Evolutionary conservation across 2,113 vertebrate genomes (phyloP).

Genomic region (Ranitomeya variabilis): DNA sequence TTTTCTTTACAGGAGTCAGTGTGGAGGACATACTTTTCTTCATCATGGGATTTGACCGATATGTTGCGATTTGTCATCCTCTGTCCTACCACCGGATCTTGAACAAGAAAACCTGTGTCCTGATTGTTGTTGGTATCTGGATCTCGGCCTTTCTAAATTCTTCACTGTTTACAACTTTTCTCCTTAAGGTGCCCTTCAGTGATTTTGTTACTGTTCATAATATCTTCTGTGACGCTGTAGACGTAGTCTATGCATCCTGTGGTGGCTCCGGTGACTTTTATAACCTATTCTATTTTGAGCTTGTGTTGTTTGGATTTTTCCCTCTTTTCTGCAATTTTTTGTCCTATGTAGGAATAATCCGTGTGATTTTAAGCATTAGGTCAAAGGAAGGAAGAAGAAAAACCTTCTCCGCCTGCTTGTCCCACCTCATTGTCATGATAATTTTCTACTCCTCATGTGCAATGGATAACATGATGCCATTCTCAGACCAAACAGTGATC

Average conservation of each 20-base stretch:
- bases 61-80: conserved; percentile 57
- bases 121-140: neutral
- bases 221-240: conserved; percentile 19
- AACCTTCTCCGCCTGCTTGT: no score
- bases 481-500: no score
- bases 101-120: conserved; percentile 44
- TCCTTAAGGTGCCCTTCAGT: conserved; percentile 1
- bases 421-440: neutral
- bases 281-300: neutral
- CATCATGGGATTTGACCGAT: conserved; percentile 61
- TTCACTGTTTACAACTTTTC: neutral
- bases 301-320: neutral
- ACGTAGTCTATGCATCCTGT: neutral
- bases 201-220: neutral
- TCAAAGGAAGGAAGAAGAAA: neutral
- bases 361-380: neutral
- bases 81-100: conserved; percentile 64
- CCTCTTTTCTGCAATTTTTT: neutral
- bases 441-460: conserved; percentile 61
- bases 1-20: conserved; percentile 64
- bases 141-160: neutral
- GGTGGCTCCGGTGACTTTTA: neutral
- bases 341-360: neutral
- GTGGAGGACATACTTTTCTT: conserved; percentile 63
- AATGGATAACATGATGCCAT: conserved; percentile 57